phyloP scores from a whole-genome alignment of 2,888 invertebrate species.

The Polydrusus pterygomalis region DNA sequence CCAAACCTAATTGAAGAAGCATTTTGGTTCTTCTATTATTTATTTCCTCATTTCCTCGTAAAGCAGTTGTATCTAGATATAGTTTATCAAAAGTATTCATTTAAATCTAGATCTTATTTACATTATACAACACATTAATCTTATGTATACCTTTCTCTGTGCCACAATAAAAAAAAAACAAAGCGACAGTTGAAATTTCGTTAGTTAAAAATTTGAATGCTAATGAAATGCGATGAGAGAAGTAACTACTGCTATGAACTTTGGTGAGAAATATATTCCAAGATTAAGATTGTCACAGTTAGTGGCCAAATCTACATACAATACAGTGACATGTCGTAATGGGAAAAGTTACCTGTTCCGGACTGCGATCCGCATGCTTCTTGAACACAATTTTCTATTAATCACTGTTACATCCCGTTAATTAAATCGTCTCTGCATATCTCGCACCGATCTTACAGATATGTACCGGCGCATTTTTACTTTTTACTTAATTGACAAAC shows the following conservation, averaged over 20 bases:
- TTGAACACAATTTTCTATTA: slow-evolving; percentile 71
- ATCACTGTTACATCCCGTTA: slow-evolving; percentile 72
- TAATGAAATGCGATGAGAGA: slow-evolving; percentile 54
- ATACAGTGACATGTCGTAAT: slow-evolving; percentile 73
- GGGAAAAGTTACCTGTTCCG: slow-evolving; percentile 69
- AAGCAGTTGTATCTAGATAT: too few species aligned
- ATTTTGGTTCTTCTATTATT: too few species aligned
- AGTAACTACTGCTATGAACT: slow-evolving; percentile 46
- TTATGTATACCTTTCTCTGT: slow-evolving; percentile 23
- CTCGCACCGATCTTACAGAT: slow-evolving; percentile 60
- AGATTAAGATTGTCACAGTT: slow-evolving; percentile 72
- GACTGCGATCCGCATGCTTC: slow-evolving; percentile 68
- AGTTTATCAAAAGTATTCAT: neutral
- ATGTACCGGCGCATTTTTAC: slow-evolving; percentile 48
- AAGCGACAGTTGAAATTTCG: slow-evolving; percentile 47
- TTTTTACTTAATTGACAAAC: slow-evolving; percentile 55
- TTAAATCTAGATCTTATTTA: slow-evolving; percentile 1
- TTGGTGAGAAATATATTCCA: slow-evolving; percentile 62
- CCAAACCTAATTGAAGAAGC: too few species aligned
- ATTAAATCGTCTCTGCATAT: slow-evolving; percentile 71
- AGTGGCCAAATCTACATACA: slow-evolving; percentile 72
- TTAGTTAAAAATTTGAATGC: slow-evolving; percentile 46
- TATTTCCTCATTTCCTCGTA: too few species aligned
- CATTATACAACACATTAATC: slow-evolving; percentile 5
- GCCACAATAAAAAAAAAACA: slow-evolving; percentile 27